phyloP scores from a whole-genome alignment of 2,113 vertebrate species.

The Chlorodrepanis virens region DNA sequence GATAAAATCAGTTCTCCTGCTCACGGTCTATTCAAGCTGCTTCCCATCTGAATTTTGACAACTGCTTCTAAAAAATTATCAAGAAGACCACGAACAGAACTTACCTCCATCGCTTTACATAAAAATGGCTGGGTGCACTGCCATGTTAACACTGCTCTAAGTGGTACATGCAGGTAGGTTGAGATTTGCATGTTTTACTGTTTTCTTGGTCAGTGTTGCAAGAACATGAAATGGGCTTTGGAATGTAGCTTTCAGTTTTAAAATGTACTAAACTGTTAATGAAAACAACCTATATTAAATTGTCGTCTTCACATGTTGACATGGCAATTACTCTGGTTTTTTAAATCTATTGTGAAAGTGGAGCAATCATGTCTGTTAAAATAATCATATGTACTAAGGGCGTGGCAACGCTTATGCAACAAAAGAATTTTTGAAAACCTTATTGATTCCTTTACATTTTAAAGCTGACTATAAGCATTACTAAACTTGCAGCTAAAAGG shows the following conservation, averaged over 20 bases:
- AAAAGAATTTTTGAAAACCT: constrained; percentile 77
- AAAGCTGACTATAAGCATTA: constrained; percentile 46
- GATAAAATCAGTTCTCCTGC: constrained; percentile 77
- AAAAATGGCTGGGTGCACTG: constrained; percentile 75
- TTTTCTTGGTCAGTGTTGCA: constrained; percentile 59
- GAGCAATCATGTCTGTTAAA: constrained; percentile 60
- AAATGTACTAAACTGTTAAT: constrained; percentile 43
- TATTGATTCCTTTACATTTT: constrained; percentile 67
- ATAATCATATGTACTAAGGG: constrained; percentile 72
- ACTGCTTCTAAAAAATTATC: constrained; percentile 73
- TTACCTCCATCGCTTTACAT: constrained; percentile 67
- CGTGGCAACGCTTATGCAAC: constrained; percentile 79
- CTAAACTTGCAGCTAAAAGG: constrained; percentile 59
- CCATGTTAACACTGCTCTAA: constrained; percentile 73
- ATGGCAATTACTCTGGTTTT: not conserved
- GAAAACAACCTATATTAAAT: constrained; percentile 20
- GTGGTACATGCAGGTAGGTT: constrained; percentile 78
- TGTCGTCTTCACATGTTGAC: constrained; percentile 27
- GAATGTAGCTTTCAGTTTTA: constrained; percentile 43
- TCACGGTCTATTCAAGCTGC: constrained; percentile 71
- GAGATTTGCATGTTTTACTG: constrained; percentile 81
- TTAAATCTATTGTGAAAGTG: constrained; percentile 47
- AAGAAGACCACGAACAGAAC: constrained; percentile 74
- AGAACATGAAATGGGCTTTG: constrained; percentile 59
- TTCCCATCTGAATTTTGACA: constrained; percentile 74